Percentiles rank a stretch among this genome's conserved stretches.
Evolutionary conservation across 2,888 invertebrate genomes (phyloP).

Genomic region (Drosophila monieri): DNA sequence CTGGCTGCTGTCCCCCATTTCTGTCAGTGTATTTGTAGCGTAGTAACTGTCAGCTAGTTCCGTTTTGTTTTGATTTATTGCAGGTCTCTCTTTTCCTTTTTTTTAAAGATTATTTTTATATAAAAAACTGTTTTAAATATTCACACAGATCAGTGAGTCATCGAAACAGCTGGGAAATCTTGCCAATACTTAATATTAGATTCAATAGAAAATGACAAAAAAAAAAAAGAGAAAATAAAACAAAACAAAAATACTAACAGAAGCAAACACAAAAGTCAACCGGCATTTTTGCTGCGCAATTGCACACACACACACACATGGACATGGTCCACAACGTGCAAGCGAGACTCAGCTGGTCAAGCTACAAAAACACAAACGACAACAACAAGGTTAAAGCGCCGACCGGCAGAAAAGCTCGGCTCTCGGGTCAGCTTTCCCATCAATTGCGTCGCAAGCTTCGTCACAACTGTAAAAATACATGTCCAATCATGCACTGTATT

Average conservation of each 20-base stretch:
- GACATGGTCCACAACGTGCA: slow-evolving; percentile 5
- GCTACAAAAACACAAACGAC: slow-evolving; percentile 56
- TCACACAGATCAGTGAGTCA: slow-evolving; percentile 16
- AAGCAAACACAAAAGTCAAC: slow-evolving; percentile 50
- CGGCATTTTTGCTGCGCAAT: slow-evolving; percentile 77
- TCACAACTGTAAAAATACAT: slow-evolving; percentile 1
- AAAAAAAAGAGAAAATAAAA: slow-evolving; percentile 4
- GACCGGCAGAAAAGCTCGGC: slow-evolving; percentile 47
- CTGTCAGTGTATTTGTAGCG: background rate
- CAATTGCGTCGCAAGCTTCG: slow-evolving; percentile 66
- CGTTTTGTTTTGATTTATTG: slow-evolving; percentile 47
- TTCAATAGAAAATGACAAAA: slow-evolving; percentile 25
- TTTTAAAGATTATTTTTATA: no score
- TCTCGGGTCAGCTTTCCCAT: slow-evolving; percentile 65
- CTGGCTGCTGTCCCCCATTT: slow-evolving; percentile 7
- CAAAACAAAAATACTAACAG: slow-evolving; percentile 12
- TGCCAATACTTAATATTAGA: slow-evolving; percentile 12
- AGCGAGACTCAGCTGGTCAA: slow-evolving; percentile 68
- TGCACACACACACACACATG: slow-evolving; percentile 19
- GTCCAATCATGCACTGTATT: background rate
- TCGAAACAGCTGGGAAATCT: slow-evolving; percentile 19
- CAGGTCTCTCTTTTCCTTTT: no score
- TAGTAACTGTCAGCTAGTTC: slow-evolving; percentile 38
- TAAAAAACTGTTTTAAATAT: no score
- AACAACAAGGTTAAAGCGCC: slow-evolving; percentile 42